Conservation (phyloP, 2,888 invertebrate species). For the Coelopa pilipes region DNA sequence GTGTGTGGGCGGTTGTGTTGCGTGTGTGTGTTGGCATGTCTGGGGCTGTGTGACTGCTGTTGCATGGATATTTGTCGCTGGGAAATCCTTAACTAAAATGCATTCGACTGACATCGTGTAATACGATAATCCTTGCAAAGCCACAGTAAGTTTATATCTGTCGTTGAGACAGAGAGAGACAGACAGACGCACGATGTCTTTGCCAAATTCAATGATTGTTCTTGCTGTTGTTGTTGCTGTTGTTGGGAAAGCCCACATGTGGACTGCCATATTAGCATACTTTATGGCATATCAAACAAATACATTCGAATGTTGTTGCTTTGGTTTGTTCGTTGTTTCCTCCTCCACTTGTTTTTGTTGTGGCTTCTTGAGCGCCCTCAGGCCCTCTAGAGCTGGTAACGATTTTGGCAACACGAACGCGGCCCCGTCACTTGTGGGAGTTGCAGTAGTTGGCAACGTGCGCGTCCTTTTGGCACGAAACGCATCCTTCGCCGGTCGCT, state of each 20-base stretch:
- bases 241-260: constrained; percentile 25
- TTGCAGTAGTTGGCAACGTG: no score
- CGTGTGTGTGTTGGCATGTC: constrained; percentile 3
- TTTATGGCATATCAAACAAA: constrained; percentile 35
- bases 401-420: no score
- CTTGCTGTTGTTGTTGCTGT: constrained; percentile 14
- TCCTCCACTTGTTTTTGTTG: no score
- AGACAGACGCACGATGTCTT: constrained; percentile 17
- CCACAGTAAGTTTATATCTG: constrained; percentile 31
- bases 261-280: constrained; percentile 36
- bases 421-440: no score
- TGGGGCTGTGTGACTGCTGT: background rate
- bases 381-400: no score
- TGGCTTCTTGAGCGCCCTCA: no score
- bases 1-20: background rate
- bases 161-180: constrained; percentile 12
- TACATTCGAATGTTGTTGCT: background rate
- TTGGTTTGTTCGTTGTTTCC: no score
- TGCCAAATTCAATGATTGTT: constrained; percentile 20
- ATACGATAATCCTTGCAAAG: constrained; percentile 36
- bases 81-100: constrained; percentile 32
- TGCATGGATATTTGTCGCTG: constrained; percentile 9
- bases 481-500: no score
- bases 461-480: no score
- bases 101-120: constrained; percentile 34